phyloP scores from a whole-genome alignment of 2,888 invertebrate genomes.

The Drosophila demipolita region DNA sequence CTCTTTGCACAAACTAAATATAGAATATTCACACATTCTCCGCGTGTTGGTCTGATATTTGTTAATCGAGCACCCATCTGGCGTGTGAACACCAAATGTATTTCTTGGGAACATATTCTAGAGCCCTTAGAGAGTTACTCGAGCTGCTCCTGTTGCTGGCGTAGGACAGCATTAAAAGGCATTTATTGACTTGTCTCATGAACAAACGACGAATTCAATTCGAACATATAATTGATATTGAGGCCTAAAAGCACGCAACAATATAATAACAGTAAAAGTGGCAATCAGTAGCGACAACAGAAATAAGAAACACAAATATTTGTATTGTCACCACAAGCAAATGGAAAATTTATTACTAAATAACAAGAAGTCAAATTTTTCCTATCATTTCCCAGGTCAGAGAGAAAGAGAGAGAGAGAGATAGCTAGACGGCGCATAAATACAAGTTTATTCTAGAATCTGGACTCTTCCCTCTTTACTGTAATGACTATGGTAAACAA shows the following conservation, averaged over 20 bases:
- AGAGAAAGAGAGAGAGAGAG: neutral
- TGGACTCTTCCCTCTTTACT: constrained; percentile 1
- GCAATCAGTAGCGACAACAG: constrained; percentile 30
- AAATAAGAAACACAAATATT: constrained; percentile 4
- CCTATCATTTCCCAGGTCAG: constrained; percentile 24
- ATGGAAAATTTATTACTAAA: constrained; percentile 46
- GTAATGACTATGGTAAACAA: constrained; percentile 46
- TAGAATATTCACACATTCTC: constrained; percentile 52
- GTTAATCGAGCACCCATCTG: constrained; percentile 48
- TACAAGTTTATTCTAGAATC: neutral
- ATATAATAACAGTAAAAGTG: constrained; percentile 13
- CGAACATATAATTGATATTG: constrained; percentile 24
- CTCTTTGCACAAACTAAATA: constrained; percentile 39
- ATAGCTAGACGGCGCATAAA: neutral
- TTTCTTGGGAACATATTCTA: constrained; percentile 18
- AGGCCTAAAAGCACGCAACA: constrained; percentile 62
- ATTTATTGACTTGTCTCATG: constrained; percentile 40
- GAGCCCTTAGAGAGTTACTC: constrained; percentile 8
- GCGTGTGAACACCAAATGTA: constrained; percentile 28
- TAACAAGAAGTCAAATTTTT: constrained; percentile 11
- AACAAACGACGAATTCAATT: constrained; percentile 23
- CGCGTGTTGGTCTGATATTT: constrained; percentile 26
- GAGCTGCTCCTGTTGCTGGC: constrained; percentile 14
- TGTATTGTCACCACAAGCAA: constrained; percentile 11
- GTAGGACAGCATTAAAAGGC: neutral